These are phyloP conservation scores for Xiphophorus hellerii DNA, from an alignment of 2,113 vertebrate genomes.

Conservation along the genomic window DNA sequence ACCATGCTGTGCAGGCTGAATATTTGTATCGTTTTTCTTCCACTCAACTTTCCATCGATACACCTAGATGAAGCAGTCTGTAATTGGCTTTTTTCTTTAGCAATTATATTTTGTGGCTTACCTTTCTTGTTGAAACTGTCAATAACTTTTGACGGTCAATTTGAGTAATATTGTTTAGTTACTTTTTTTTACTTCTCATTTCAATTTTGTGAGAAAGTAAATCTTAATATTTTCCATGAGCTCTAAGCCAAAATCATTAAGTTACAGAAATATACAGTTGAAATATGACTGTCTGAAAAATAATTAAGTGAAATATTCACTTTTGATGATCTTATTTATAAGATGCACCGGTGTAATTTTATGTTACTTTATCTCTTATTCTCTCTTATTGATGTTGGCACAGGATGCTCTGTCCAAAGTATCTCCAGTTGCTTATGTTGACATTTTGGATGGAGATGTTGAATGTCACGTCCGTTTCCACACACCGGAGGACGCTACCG, in stretches of 20 bases:
- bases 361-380: neutral
- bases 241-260: neutral
- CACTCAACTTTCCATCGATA: neutral
- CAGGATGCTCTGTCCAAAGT: conserved; percentile 86
- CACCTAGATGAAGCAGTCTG: too few relatives aligned
- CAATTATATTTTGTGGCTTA: neutral
- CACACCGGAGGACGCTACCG: conserved; percentile 86
- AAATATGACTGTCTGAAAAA: neutral
- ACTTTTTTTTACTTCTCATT: neutral
- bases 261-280: neutral
- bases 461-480: conserved; percentile 90
- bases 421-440: conserved; percentile 90
- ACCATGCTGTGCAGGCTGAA: too few relatives aligned
- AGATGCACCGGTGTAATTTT: neutral
- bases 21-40: neutral
- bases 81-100: neutral
- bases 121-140: neutral
- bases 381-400: neutral
- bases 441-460: conserved; percentile 90
- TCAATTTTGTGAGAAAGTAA: neutral
- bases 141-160: neutral
- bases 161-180: too few relatives aligned
- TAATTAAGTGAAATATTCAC: neutral
- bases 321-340: neutral
- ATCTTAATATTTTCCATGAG: neutral